These are phyloP conservation scores for Brotula barbata DNA, from an alignment of 2,797 vertebrate genomes.

Conservation along the genomic window DNA sequence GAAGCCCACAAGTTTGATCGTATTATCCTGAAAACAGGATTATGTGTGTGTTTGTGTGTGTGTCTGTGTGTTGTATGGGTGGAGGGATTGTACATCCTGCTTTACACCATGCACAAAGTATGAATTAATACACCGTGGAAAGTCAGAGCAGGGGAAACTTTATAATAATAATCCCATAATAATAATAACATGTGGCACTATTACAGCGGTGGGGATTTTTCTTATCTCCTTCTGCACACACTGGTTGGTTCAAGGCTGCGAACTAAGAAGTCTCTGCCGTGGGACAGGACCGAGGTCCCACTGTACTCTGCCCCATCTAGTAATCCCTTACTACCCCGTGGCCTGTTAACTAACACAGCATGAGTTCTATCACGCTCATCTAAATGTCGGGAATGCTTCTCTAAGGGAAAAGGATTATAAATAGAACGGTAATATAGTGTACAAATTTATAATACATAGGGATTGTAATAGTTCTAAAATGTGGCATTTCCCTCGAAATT, in stretches of 20 bases:
- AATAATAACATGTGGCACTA: too few relatives aligned
- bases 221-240: conserved; percentile 9
- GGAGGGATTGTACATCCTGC: conserved; percentile 64
- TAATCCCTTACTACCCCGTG: too few relatives aligned
- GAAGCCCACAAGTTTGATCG: conserved; percentile 61
- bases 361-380: too few relatives aligned
- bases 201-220: too few relatives aligned
- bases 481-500: too few relatives aligned
- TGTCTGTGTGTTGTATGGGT: conserved; percentile 31
- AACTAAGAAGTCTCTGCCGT: too few relatives aligned
- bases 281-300: too few relatives aligned
- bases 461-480: too few relatives aligned
- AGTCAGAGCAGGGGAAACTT: conserved; percentile 38
- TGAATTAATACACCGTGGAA: conserved; percentile 63
- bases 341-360: conserved; percentile 29
- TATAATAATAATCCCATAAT: too few relatives aligned
- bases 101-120: conserved; percentile 54
- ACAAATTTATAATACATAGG: too few relatives aligned
- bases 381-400: conserved; percentile 38
- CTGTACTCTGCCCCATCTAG: too few relatives aligned
- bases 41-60: conserved; percentile 34
- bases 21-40: conserved; percentile 46
- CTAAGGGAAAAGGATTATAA: conserved; percentile 16
- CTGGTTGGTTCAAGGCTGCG: not conserved
- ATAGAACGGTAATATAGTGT: too few relatives aligned